Conservation (phyloP, 2,113 vertebrate genomes). For the Lycocorax pyrrhopterus region DNA sequence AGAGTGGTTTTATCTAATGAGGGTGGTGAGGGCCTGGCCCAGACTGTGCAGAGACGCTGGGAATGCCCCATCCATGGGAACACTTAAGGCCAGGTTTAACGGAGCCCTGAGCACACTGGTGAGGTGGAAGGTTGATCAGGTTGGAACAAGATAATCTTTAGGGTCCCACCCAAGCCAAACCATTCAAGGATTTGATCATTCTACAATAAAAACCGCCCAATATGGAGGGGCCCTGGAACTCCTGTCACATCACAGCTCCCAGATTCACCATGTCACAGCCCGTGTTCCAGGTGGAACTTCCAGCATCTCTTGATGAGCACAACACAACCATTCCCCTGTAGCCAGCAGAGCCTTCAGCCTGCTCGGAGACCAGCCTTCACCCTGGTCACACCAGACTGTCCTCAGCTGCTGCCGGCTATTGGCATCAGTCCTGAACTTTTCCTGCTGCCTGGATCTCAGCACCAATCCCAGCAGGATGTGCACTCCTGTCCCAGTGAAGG, state of each 20-base stretch:
- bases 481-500: background rate
- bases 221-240: no score
- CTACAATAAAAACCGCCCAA: fast-evolving
- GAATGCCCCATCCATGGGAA: background rate
- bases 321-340: background rate
- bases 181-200: background rate
- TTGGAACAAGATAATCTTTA: background rate
- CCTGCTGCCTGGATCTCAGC: background rate
- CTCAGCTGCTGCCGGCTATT: background rate
- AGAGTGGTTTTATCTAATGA: no score
- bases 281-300: background rate
- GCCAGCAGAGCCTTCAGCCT: background rate
- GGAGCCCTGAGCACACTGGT: background rate
- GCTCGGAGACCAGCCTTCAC: background rate
- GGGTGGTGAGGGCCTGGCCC: no score
- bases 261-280: background rate
- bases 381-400: background rate
- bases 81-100: background rate
- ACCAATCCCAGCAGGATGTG: background rate
- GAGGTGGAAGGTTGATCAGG: background rate
- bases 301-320: background rate
- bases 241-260: background rate
- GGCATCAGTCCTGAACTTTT: background rate
- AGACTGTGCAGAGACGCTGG: background rate
- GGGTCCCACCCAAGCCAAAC: background rate